phyloP scores from a whole-genome alignment of 2,888 invertebrate species.

The Harpalus rubripes region DNA sequence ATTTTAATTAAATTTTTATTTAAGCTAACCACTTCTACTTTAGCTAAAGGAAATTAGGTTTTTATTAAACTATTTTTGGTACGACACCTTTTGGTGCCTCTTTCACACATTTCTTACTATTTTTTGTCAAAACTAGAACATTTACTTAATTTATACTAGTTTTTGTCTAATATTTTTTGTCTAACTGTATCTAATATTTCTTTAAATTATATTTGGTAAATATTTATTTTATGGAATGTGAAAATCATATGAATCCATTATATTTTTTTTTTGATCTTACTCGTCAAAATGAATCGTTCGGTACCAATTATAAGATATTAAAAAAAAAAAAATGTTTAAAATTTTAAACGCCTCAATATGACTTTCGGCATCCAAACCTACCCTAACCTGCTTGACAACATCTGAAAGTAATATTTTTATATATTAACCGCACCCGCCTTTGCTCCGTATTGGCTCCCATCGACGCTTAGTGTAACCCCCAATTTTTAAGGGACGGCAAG shows the following conservation, averaged over 20 bases:
- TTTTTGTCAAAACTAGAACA: conserved; percentile 61
- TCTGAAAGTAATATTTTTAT: no score
- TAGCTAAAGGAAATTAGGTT: conserved; percentile 3
- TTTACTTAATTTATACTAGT: not conserved
- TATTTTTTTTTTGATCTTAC: not conserved
- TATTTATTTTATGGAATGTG: no score
- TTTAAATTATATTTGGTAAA: not conserved
- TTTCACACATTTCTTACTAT: not conserved
- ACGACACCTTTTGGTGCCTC: conserved; percentile 65
- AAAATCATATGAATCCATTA: no score
- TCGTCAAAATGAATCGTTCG: not conserved
- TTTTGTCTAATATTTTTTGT: not conserved
- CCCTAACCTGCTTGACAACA: no score
- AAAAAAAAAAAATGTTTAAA: no score
- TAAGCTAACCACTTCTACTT: conserved; percentile 4
- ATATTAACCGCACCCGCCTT: no score
- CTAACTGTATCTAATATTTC: conserved; percentile 1
- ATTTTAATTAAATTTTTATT: conserved; percentile 15
- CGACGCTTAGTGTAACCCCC: no score
- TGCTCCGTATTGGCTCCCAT: no score
- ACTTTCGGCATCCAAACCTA: no score
- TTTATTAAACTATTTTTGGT: conserved; percentile 12
- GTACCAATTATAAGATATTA: no score
- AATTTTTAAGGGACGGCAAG: no score
- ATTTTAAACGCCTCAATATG: no score